A percentile compares a stretch with the other conserved stretches of the same genome.
phyloP scores from a whole-genome alignment of 2,113 vertebrate genomes.

The Rhinoptilus africanus region DNA sequence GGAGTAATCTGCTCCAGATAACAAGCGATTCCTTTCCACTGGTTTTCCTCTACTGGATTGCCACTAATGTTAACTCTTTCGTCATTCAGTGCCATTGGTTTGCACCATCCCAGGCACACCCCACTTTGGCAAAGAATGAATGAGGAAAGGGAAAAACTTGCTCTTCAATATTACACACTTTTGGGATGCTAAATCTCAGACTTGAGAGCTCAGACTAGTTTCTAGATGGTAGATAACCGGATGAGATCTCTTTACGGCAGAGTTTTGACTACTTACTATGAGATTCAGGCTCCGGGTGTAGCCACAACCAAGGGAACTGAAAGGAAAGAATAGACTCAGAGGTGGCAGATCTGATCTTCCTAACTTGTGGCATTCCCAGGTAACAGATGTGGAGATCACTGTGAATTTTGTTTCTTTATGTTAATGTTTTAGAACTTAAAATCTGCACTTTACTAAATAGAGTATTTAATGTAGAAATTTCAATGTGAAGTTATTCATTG shows the following conservation, averaged over 20 bases:
- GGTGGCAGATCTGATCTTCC: not conserved
- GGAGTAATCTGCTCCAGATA: slow-evolving; percentile 24
- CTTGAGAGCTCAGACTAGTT: not conserved
- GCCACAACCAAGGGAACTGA: not conserved
- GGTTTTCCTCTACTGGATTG: not conserved
- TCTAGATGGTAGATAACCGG: not conserved
- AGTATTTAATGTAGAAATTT: not conserved
- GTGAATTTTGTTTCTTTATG: not conserved
- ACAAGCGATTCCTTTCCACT: not conserved
- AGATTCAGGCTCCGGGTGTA: rapidly evolving
- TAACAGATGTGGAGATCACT: not conserved
- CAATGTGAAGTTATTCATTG: not conserved
- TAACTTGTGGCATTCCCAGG: not conserved
- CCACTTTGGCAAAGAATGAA: not conserved
- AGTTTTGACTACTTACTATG: not conserved
- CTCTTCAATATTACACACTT: not conserved
- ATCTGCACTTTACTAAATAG: not conserved
- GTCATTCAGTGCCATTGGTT: slow-evolving; percentile 7
- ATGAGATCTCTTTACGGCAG: not conserved
- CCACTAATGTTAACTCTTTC: not conserved
- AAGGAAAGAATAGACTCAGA: not conserved
- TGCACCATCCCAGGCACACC: not conserved
- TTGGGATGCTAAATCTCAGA: not conserved
- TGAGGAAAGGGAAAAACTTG: not conserved
- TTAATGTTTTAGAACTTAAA: not conserved